A percentile compares a stretch with the other conserved stretches of the same genome.
These are phyloP conservation scores for Magallana gigas DNA, from an alignment of 1,140 invertebrate genomes.

Conservation along the genomic window DNA sequence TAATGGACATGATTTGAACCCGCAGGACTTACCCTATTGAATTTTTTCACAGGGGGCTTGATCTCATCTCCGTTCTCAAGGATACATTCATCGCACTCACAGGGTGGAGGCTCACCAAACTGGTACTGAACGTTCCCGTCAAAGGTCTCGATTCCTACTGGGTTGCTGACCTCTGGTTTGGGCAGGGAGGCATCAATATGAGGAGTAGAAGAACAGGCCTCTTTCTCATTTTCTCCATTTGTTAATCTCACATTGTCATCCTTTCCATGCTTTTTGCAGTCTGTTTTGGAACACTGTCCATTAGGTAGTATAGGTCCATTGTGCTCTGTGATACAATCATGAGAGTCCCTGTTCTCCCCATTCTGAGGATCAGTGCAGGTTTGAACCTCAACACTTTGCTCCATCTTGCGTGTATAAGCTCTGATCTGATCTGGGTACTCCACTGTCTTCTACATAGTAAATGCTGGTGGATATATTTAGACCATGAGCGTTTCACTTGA, in stretches of 20 bases:
- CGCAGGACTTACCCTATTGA: slow-evolving; percentile 2
- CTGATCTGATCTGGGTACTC: not conserved
- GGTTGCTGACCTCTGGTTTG: slow-evolving; percentile 22
- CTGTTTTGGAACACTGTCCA: not conserved
- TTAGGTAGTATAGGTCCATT: not conserved
- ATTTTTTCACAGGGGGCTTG: slow-evolving; percentile 7
- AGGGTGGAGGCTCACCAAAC: slow-evolving; percentile 25
- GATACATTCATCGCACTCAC: slow-evolving; percentile 27
- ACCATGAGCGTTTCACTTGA: not conserved
- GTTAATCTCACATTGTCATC: not conserved
- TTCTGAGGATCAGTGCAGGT: not conserved
- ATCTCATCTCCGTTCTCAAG: slow-evolving; percentile 10
- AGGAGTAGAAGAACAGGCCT: not conserved
- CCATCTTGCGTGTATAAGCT: not conserved
- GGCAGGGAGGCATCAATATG: not conserved
- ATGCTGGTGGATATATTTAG: not conserved
- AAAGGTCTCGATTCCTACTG: slow-evolving; percentile 25
- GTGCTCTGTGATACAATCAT: not conserved
- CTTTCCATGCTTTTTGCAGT: not conserved
- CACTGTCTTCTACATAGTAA: not conserved
- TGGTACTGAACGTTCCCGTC: slow-evolving; percentile 18
- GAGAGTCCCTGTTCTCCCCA: not conserved
- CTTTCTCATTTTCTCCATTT: not conserved
- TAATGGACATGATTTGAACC: not conserved
- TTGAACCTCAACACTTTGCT: not conserved